Evolutionary conservation across 2,797 vertebrate genomes (phyloP).

Genomic region (Phrynocephalus guinanensis): DNA sequence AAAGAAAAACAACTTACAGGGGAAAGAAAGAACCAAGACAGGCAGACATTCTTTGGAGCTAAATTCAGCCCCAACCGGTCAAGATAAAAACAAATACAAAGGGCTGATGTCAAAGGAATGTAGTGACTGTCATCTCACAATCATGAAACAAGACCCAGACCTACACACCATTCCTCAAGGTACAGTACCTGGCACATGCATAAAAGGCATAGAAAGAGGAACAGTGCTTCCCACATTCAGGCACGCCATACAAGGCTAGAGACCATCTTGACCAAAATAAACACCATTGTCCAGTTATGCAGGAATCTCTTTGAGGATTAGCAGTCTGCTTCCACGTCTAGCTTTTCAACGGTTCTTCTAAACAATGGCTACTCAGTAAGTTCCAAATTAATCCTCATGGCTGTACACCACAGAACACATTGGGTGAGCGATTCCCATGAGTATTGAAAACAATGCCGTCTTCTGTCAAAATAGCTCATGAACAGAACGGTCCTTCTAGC

Average conservation of each 20-base stretch:
- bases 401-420: conserved; percentile 39
- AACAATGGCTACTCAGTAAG: conserved; percentile 11
- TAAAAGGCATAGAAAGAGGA: background rate
- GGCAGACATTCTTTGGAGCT: background rate
- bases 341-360: conserved; percentile 52
- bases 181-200: background rate
- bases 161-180: background rate
- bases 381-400: conserved; percentile 48
- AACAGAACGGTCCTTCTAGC: conserved; percentile 47
- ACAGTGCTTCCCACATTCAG: background rate
- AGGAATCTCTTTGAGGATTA: conserved; percentile 6
- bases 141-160: background rate
- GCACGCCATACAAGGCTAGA: accelerated
- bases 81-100: background rate
- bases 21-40: background rate
- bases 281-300: background rate
- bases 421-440: conserved; percentile 58
- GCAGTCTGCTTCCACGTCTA: background rate
- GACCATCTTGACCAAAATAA: accelerated
- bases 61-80: background rate
- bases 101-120: background rate
- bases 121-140: background rate
- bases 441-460: conserved; percentile 61
- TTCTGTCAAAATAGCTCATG: conserved; percentile 59
- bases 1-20: background rate